Evolutionary conservation across 2,888 invertebrate species (phyloP), one percentile per base, ranked within the genome.

Genomic region (Tinea pellionella): DNA sequence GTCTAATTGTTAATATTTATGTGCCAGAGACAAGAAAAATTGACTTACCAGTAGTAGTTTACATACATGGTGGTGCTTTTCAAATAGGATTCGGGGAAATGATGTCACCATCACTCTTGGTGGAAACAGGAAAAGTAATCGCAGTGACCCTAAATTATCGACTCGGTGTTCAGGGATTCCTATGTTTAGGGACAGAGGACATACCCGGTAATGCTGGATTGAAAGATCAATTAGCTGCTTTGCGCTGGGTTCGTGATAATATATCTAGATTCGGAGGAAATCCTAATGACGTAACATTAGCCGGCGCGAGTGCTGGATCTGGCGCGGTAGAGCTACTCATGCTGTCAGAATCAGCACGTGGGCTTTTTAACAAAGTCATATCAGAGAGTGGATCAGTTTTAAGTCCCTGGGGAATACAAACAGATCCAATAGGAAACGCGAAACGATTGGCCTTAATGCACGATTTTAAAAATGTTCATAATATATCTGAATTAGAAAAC

Each of bases 61-160:
- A 71, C 53, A 68, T 88, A 1, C 88, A 88, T 57, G 85, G 85
- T 13, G 88, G 87, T 8, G 81, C 71, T 1, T 86, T 73, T 61
- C 68, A 76, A 64, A 47, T 69, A 1, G 86, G 84, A 1, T 69
- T 61, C 37, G 78, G 81, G 0, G 67, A 74, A 61, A 63, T 61
- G 30, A 6, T 67, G 0, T 64, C 66, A 41, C 69, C 68, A 1
- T 69, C 64, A 29, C 71, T 70, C 59, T 61, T 79, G 11, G 67
- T 70, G 0, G 61, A 62, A 1, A 65, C 63, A 0, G 67, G 73
- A 32, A 63, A 76, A 64, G 59, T 78, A 0, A 69, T 80, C 51
- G 63, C 64, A 6, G 75, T 79, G 0, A 72, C 68, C 8, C 77
- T 77, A 12, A 62, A 62, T 16, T 62, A 61, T 18, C 24, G 62